Evolutionary conservation across 2,797 vertebrate species (phyloP), one percentile per base, ranked within the genome.

Genomic region (Tauraco hartlaubi): DNA sequence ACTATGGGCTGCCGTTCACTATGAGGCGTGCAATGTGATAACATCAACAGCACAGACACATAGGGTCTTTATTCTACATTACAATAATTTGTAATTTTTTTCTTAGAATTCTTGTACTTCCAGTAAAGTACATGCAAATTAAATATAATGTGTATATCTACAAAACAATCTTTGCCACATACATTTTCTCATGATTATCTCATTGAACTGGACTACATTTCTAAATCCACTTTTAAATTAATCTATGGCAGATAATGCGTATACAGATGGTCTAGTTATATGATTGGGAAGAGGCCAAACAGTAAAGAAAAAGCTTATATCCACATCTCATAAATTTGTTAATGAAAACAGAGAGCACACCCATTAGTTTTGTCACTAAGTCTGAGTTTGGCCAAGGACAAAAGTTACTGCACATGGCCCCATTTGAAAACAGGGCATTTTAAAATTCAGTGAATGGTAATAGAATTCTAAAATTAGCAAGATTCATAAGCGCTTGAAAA

Each of bases 181-280:
- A 39, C n/a, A 82, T 85, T 96, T 90, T 31, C 28, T 91, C 35
- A 35, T 86, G 54, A 76, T 80, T 94, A 55, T 71, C 63, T 86
- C 44, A 86, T 63, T 90, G 63, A 95, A 73, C 74, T 68, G 58
- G 33, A 74, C 74, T 85, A 72, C 31, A 56, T 88, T 86, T 94
- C 56, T 79, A 94, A 90, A 84, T 90, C 58, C 69, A 75, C 33
- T 67, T 94, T 94, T 62, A 84, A 92, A 92, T 85, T 18, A 88
- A 92, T 77, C 61, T 77, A 41, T 91, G 77, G 35, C 68, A 95
- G 80, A 86, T 62, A 83, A 46, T 73, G 58, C 64, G 92, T 91
- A 81, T 86, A 81, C 58, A 94, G 75, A 86, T 81, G 81, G 66
- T 46, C 37, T 31, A 56, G 48, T 79, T 93, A 62, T 59, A 91